phyloP scores from a whole-genome alignment of 2,888 invertebrate genomes.

The Aporophyla lueneburgensis region DNA sequence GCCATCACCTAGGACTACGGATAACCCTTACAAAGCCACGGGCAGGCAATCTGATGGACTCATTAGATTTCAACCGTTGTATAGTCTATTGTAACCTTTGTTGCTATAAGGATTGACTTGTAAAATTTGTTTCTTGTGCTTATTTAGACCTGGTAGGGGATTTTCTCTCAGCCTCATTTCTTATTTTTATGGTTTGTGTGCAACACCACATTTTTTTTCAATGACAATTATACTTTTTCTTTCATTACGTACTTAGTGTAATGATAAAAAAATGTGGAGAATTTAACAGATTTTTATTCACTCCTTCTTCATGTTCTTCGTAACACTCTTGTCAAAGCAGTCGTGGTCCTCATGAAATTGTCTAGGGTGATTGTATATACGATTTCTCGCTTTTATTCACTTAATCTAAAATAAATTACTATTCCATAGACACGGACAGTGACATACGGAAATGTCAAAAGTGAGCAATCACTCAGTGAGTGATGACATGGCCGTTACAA shows the following conservation, averaged over 20 bases:
- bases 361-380: too few relatives aligned
- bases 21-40: neutral
- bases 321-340: too few relatives aligned
- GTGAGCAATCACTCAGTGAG: slow-evolving; percentile 6
- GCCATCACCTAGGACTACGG: slow-evolving; percentile 3
- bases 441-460: slow-evolving; percentile 21
- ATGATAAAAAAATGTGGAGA: neutral
- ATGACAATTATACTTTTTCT: neutral
- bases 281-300: neutral
- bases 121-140: neutral
- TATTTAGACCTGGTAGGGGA: too few relatives aligned
- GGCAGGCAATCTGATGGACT: neutral
- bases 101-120: neutral
- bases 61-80: slow-evolving; percentile 22
- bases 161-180: neutral
- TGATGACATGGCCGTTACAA: slow-evolving; percentile 9
- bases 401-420: slow-evolving; percentile 18
- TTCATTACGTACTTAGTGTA: neutral
- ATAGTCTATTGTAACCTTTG: neutral
- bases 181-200: neutral
- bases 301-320: too few relatives aligned
- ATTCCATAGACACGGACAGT: neutral
- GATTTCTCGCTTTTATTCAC: too few relatives aligned
- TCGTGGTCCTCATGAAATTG: too few relatives aligned
- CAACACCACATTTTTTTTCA: neutral